Conservation (phyloP, 2,797 vertebrate species). For the Anguilla marmorata region DNA sequence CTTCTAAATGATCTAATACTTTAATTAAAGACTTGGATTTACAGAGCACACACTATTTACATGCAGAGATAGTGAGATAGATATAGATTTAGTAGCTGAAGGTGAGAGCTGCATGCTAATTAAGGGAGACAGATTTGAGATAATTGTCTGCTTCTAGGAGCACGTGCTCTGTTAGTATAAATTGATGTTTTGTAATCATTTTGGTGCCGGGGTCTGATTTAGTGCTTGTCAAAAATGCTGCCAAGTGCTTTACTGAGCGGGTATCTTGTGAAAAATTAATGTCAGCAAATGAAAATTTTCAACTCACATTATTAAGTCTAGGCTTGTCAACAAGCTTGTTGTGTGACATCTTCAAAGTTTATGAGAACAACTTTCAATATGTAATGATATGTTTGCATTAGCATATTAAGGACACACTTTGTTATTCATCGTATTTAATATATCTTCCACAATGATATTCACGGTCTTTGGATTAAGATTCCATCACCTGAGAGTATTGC, state of each 20-base stretch:
- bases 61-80: not conserved
- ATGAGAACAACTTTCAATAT: not conserved
- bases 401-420: not conserved
- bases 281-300: constrained; percentile 67
- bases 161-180: constrained; percentile 57
- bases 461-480: not conserved
- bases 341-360: not conserved
- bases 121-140: constrained; percentile 31
- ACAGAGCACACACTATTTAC: not conserved
- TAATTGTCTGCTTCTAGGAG: constrained; percentile 44
- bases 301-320: constrained; percentile 70
- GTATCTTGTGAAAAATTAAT: constrained; percentile 71
- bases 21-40: constrained; percentile 21
- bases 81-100: not conserved
- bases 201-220: constrained; percentile 60
- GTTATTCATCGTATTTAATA: not conserved
- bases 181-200: constrained; percentile 60
- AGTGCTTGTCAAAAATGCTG: constrained; percentile 49
- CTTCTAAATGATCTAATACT: constrained; percentile 8
- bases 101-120: constrained; percentile 13
- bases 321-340: constrained; percentile 63
- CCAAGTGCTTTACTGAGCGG: constrained; percentile 54
- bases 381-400: not conserved
- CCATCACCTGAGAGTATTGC: not conserved
- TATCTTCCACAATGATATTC: not conserved